Evolutionary conservation across 1,140 invertebrate genomes (phyloP).

Genomic region (Hetaerina americana): DNA sequence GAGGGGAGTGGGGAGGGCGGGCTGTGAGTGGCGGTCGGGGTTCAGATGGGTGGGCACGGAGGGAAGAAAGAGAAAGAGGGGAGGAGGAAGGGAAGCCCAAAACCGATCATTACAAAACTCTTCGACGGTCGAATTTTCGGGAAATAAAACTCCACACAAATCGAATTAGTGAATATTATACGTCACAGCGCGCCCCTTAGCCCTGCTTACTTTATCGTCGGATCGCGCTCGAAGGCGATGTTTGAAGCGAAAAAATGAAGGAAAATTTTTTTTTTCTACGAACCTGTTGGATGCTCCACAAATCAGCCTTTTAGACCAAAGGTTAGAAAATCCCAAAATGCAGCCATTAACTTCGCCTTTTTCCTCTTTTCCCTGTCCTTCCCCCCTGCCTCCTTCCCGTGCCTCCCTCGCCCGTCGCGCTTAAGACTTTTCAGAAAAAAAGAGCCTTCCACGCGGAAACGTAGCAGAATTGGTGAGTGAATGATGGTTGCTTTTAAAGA

Average conservation of each 20-base stretch:
- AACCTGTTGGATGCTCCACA: background rate
- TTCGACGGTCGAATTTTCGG: background rate
- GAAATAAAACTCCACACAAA: background rate
- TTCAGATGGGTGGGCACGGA: no score
- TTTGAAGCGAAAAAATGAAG: background rate
- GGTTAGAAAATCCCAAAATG: background rate
- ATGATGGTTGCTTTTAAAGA: no score
- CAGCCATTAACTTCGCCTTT: background rate
- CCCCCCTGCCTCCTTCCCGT: no score
- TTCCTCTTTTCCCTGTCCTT: no score
- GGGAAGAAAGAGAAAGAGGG: no score
- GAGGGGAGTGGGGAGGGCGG: no score
- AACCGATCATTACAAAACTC: background rate
- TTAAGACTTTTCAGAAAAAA: no score
- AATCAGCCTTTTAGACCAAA: background rate
- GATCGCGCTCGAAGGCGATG: background rate
- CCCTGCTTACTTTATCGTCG: background rate
- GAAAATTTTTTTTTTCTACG: background rate
- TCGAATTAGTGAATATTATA: constrained; percentile 1
- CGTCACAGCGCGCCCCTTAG: background rate
- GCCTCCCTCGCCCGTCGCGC: no score
- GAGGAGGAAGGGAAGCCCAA: background rate
- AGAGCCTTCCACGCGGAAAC: no score
- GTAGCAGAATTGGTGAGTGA: no score
- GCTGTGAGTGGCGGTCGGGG: background rate